Evolutionary conservation across 1,140 invertebrate genomes (phyloP).

Genomic region (Zophobas morio): DNA sequence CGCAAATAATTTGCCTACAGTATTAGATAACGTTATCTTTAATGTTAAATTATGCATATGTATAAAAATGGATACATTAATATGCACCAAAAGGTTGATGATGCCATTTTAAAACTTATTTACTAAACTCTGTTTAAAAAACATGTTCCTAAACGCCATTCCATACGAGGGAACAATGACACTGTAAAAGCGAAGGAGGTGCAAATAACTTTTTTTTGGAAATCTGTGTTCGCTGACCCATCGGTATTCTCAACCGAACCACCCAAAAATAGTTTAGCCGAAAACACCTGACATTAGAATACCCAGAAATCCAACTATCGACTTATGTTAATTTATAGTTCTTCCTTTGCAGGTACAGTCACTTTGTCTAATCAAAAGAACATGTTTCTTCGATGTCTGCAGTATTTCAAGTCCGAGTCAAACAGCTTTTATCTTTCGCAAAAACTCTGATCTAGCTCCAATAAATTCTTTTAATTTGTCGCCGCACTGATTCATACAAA

Average conservation of each 20-base stretch:
- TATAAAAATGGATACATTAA: too few species aligned
- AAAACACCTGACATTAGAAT: background rate
- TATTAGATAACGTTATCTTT: too few species aligned
- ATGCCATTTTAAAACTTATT: too few species aligned
- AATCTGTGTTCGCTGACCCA: background rate
- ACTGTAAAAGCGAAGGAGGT: too few species aligned
- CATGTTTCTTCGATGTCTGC: constrained; percentile 11
- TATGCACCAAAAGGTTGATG: too few species aligned
- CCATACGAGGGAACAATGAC: too few species aligned
- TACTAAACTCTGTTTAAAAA: too few species aligned
- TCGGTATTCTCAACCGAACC: background rate
- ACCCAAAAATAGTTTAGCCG: constrained; percentile 7
- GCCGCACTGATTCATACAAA: background rate
- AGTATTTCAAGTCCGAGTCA: constrained; percentile 9
- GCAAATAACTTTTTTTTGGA: too few species aligned
- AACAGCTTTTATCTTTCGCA: constrained; percentile 6
- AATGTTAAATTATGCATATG: too few species aligned
- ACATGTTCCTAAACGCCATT: too few species aligned
- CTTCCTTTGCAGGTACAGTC: background rate
- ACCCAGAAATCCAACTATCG: constrained; percentile 6
- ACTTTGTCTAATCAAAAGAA: constrained; percentile 19
- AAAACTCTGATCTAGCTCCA: background rate
- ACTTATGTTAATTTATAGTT: constrained; percentile 28
- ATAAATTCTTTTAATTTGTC: constrained; percentile 24
- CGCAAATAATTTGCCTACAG: too few species aligned